Evolutionary conservation across 2,113 vertebrate species (phyloP).

Genomic region (Syngnathoides biaculeatus): DNA sequence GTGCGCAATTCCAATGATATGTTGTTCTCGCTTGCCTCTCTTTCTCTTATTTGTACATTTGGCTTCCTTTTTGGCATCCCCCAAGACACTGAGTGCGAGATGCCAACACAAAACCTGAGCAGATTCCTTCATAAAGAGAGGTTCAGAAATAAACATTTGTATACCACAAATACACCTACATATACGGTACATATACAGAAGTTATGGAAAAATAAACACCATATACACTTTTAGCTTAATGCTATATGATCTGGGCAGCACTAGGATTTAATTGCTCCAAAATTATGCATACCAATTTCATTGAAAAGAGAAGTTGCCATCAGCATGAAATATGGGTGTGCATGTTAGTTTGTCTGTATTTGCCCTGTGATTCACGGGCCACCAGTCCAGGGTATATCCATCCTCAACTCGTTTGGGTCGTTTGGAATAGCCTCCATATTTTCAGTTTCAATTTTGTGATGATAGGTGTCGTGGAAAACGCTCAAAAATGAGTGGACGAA

Average conservation of each 20-base stretch:
- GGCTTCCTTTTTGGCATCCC: neutral
- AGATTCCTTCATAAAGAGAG: neutral
- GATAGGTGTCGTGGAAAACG: too few species aligned
- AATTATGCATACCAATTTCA: neutral
- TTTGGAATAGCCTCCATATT: too few species aligned
- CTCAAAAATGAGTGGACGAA: too few species aligned
- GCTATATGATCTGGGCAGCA: too few species aligned
- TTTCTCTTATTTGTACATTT: neutral
- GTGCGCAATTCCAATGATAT: neutral
- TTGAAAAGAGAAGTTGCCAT: conserved; percentile 38
- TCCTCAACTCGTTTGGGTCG: too few species aligned
- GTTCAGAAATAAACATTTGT: neutral
- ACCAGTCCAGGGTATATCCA: too few species aligned
- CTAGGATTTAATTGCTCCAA: neutral
- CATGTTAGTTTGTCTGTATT: too few species aligned
- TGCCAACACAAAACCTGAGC: neutral
- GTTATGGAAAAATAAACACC: neutral
- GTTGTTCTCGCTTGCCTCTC: neutral
- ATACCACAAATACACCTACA: too few species aligned
- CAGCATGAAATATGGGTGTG: too few species aligned
- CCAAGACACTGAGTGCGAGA: neutral
- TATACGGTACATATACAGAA: neutral
- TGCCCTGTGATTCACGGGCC: too few species aligned
- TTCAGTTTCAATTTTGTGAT: too few species aligned
- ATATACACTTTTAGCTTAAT: too few species aligned